phyloP scores from a whole-genome alignment of 2,888 invertebrate genomes.

The Plusia festucae region DNA sequence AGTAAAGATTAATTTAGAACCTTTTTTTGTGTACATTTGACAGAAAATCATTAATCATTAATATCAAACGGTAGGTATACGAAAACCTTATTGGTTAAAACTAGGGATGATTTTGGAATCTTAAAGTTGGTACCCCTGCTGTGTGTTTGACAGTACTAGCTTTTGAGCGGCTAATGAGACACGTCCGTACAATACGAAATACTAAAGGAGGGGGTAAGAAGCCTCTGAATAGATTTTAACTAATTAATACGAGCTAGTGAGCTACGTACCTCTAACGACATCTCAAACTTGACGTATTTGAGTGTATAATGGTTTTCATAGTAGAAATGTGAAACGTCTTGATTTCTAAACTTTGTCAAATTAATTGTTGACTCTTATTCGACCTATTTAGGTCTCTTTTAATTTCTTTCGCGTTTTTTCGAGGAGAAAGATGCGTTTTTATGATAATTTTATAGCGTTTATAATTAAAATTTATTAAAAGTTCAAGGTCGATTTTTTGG shows the following conservation, averaged over 20 bases:
- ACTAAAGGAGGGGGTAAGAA: conserved; percentile 31
- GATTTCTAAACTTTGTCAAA: neutral
- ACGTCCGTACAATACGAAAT: conserved; percentile 9
- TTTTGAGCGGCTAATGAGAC: conserved; percentile 24
- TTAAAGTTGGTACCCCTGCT: neutral
- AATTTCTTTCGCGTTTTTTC: no score
- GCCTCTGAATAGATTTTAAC: conserved; percentile 26
- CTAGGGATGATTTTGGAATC: neutral
- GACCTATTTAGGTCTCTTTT: neutral
- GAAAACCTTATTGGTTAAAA: neutral
- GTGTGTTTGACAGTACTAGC: neutral
- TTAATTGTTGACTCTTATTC: neutral
- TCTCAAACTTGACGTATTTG: conserved; percentile 24
- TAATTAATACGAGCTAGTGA: conserved; percentile 28
- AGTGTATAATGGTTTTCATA: conserved; percentile 4
- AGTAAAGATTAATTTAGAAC: conserved; percentile 1
- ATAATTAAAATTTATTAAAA: no score
- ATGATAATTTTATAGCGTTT: no score
- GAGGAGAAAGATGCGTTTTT: no score
- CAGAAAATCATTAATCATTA: no score
- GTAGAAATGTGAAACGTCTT: neutral
- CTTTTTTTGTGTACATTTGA: neutral
- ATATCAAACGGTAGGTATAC: no score
- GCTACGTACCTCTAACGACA: conserved; percentile 8
- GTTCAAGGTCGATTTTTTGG: no score